Percentiles rank a stretch among this genome's conserved stretches.
These are phyloP conservation scores for Crenuchus spilurus DNA, from an alignment of 2,797 vertebrate species.

Conservation along the genomic window DNA sequence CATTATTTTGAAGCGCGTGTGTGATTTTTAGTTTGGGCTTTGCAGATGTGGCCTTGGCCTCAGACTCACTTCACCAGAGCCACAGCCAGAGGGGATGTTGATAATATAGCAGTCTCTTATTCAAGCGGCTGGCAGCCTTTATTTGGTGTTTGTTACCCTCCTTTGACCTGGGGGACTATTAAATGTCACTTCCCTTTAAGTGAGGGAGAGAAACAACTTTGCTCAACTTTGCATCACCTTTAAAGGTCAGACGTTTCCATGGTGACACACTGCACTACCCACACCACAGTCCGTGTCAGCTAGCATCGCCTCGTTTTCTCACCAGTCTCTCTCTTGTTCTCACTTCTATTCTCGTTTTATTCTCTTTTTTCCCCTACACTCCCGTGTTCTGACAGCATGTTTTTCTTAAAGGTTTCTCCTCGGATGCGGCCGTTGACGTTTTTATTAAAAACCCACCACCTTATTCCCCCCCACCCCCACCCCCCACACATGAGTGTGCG, in stretches of 20 bases:
- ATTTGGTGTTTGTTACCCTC: slow-evolving; percentile 80
- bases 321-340: slow-evolving; percentile 26
- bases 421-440: slow-evolving; percentile 66
- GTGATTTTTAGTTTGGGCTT: slow-evolving; percentile 26
- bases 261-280: slow-evolving; percentile 57
- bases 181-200: slow-evolving; percentile 80
- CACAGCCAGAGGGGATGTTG: slow-evolving; percentile 49
- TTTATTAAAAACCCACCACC: slow-evolving; percentile 74
- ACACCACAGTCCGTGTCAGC: slow-evolving; percentile 27
- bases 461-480: too few relatives aligned
- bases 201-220: slow-evolving; percentile 80
- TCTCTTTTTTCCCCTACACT: slow-evolving; percentile 14
- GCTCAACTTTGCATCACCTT: slow-evolving; percentile 73
- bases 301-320: slow-evolving; percentile 38
- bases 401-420: slow-evolving; percentile 64
- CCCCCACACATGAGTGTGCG: too few relatives aligned
- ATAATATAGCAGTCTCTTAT: slow-evolving; percentile 65
- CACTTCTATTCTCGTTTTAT: slow-evolving; percentile 15
- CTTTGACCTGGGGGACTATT: slow-evolving; percentile 79
- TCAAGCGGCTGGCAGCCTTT: slow-evolving; percentile 70
- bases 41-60: slow-evolving; percentile 48
- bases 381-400: slow-evolving; percentile 46
- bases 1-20: background rate
- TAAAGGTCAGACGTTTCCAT: slow-evolving; percentile 77
- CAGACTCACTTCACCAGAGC: slow-evolving; percentile 33